Conservation (phyloP, 2,113 vertebrate genomes). For the Potamarius usumacintae region DNA sequence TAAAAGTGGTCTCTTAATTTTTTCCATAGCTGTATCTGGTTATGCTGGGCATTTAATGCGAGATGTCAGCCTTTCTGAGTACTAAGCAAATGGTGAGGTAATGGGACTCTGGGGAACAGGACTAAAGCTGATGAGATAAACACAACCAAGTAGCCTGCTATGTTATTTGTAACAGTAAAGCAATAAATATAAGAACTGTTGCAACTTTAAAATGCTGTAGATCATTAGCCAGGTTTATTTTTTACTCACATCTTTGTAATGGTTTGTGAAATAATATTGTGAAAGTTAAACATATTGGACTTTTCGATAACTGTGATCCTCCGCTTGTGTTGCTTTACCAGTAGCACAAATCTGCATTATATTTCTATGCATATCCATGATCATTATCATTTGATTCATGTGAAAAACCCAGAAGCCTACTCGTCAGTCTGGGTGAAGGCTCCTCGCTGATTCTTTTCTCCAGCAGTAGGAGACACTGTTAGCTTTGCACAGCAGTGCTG, state of each 20-base stretch:
- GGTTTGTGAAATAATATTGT: neutral
- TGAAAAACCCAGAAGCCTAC: neutral
- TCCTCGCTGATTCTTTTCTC: neutral
- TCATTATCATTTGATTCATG: neutral
- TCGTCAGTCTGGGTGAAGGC: neutral
- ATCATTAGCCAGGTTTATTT: conserved; percentile 5
- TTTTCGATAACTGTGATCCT: neutral
- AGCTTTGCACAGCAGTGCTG: neutral
- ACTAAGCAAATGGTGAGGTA: neutral
- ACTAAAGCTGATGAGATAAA: conserved; percentile 5
- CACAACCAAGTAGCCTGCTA: neutral
- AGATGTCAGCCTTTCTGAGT: neutral
- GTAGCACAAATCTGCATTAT: neutral
- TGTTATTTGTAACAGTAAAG: neutral
- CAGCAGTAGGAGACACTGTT: neutral
- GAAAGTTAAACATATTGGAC: neutral
- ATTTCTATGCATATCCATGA: neutral
- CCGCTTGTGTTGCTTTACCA: neutral
- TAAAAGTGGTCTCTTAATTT: too few species aligned
- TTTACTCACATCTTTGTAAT: neutral
- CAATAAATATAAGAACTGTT: neutral
- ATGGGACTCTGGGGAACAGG: neutral
- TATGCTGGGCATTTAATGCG: neutral
- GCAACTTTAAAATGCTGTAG: neutral
- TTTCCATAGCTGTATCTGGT: too few species aligned